Base-by-base conservation (phyloP, 2,113 vertebrate species). In the Sander vitreus region DNA sequence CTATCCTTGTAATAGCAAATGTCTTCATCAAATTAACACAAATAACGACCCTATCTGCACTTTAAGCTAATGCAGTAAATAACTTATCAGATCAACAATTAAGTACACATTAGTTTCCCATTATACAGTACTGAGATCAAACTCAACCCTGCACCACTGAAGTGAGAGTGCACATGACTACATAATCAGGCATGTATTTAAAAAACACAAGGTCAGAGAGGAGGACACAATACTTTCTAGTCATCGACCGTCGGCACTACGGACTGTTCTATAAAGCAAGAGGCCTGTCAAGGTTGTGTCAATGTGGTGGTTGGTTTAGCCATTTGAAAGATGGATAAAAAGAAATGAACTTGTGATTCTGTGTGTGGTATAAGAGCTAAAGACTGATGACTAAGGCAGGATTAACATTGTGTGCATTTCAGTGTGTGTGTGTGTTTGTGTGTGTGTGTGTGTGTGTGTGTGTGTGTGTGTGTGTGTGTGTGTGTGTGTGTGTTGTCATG, bases 271-370 rank as follows among this genome's bases (percentile, higher is more conserved):
- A 33, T 63, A 48, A 69, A 70, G 51, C 58, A 81, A 15, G 18
- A 63, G 14, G 66, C 5, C 39, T 72, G n/a, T 82, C 76, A 78
- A 65, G 64, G 67, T 30, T 73, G 45, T 47, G 39, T 14, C 23
- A 10, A 48, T 23, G 21, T 62, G 64, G 16, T 79, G 45, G 43
- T 21, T 62, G 58, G 6, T 84, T 63, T 65, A 53, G 16, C 21
- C 47, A 54, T 72, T 60, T 64, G 18, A 55, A 84, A 58, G 39
- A 79, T 76, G 76, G 50, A 63, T 54, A 59, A 77, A 63, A 33
- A 51, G 11, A 79, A n/a, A 45, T 16, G 11, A 66, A 60, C 59
- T 19, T 67, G 21, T 64, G 23, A 39, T 65, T 55, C 60, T 79
- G 59, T 78, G 48, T 27, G 48, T 36, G 25, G 36, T 70, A 59